phyloP scores from a whole-genome alignment of 2,797 vertebrate genomes.

The Amblyopsis hoosieri region DNA sequence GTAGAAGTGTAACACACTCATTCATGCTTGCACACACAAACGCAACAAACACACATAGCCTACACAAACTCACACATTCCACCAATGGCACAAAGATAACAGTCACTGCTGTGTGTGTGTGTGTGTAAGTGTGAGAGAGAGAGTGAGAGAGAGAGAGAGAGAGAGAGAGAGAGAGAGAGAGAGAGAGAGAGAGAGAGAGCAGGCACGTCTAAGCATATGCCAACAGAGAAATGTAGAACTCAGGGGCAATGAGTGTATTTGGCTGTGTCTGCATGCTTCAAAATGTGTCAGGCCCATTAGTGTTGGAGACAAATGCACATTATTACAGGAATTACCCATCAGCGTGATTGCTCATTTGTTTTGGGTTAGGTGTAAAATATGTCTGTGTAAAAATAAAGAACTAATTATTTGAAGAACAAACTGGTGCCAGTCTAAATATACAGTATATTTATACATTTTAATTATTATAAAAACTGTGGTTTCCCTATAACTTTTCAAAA shows the following conservation, averaged over 20 bases:
- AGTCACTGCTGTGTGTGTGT: conserved; percentile 14
- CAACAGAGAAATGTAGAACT: conserved; percentile 2
- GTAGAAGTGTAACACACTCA: conserved; percentile 44
- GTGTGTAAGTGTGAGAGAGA: conserved; percentile 9
- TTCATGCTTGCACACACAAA: no score
- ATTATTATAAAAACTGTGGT: no score
- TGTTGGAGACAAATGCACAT: conserved; percentile 22
- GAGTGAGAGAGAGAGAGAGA: conserved; percentile 29
- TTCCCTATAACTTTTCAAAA: no score
- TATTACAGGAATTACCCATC: background rate
- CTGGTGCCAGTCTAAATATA: no score
- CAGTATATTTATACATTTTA: no score
- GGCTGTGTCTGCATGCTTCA: conserved; percentile 8
- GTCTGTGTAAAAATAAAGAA: no score
- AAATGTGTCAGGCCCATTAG: conserved; percentile 36
- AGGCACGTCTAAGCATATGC: conserved; percentile 3
- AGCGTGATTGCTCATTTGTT: conserved; percentile 3
- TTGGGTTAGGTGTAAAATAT: no score
- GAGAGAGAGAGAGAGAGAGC: conserved; percentile 60
- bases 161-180: conserved; percentile 52
- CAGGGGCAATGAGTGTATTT: conserved; percentile 8
- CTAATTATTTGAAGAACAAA: no score
- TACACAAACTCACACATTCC: no score
- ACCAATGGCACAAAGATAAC: no score
- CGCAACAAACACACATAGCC: no score